A percentile compares a stretch with the other conserved stretches of the same genome.
phyloP scores from a whole-genome alignment of 2,113 vertebrate species.

The Micromys minutus region DNA sequence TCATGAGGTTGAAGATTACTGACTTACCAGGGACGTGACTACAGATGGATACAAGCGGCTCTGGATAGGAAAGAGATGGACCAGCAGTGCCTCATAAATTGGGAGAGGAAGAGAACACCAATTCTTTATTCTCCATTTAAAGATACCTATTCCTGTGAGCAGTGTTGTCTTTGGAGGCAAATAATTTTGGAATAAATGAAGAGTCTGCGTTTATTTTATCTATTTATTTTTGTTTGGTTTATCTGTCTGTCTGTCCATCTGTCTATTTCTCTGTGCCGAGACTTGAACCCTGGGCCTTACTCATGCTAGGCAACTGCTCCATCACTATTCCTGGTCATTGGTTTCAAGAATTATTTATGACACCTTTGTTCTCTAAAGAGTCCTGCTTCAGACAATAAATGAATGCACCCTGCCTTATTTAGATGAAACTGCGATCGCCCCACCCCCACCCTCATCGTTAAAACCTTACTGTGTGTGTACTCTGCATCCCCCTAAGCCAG shows the following conservation, averaged over 20 bases:
- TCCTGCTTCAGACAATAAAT: neutral
- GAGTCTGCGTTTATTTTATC: neutral
- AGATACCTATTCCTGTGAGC: neutral
- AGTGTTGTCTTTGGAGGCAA: neutral
- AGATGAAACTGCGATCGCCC: neutral
- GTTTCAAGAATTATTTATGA: neutral
- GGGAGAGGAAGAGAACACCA: neutral
- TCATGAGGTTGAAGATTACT: neutral
- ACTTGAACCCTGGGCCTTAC: neutral
- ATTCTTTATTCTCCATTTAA: neutral
- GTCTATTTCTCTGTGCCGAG: neutral
- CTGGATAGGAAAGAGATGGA: too few relatives aligned
- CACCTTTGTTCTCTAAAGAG: neutral
- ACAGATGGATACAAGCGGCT: neutral
- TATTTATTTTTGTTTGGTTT: neutral
- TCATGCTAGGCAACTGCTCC: neutral
- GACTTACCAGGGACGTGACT: neutral
- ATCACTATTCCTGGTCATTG: neutral
- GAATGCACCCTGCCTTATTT: neutral
- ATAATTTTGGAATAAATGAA: neutral
- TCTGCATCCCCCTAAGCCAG: neutral
- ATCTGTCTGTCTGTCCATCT: neutral
- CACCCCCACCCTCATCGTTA: fast-evolving
- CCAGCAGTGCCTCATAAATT: neutral
- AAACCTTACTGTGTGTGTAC: fast-evolving